Evolutionary conservation across 2,113 vertebrate species (phyloP).

Genomic region (Procavia capensis): DNA sequence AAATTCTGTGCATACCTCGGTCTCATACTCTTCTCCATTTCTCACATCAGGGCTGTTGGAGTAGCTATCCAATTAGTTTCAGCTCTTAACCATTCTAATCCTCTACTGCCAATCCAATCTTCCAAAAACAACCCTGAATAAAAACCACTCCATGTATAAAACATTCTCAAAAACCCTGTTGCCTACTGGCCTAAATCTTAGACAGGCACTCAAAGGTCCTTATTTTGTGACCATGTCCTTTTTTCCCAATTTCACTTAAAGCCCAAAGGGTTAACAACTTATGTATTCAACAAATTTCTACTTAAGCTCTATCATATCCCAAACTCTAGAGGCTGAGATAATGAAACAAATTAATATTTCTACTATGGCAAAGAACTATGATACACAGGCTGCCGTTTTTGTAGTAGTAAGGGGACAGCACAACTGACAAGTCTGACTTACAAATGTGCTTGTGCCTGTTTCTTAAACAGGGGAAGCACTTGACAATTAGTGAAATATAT

Average conservation of each 20-base stretch:
- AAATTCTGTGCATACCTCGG: background rate
- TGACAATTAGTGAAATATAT: background rate
- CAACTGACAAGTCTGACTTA: conserved; percentile 17
- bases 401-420: background rate
- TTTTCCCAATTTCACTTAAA: conserved; percentile 1
- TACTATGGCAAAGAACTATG: background rate
- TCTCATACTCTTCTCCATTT: background rate
- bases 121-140: background rate
- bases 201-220: background rate
- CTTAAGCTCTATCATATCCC: background rate
- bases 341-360: no score
- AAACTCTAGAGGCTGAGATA: background rate
- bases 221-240: background rate
- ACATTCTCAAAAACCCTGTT: background rate
- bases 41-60: background rate
- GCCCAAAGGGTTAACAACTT: background rate
- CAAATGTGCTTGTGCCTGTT: background rate
- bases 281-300: conserved; percentile 24
- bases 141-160: background rate
- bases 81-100: background rate
- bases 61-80: background rate
- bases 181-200: background rate
- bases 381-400: background rate
- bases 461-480: conserved; percentile 16
- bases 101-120: background rate